Evolutionary conservation across 2,113 vertebrate species (phyloP).

Genomic region (Halcyon malimbica): DNA sequence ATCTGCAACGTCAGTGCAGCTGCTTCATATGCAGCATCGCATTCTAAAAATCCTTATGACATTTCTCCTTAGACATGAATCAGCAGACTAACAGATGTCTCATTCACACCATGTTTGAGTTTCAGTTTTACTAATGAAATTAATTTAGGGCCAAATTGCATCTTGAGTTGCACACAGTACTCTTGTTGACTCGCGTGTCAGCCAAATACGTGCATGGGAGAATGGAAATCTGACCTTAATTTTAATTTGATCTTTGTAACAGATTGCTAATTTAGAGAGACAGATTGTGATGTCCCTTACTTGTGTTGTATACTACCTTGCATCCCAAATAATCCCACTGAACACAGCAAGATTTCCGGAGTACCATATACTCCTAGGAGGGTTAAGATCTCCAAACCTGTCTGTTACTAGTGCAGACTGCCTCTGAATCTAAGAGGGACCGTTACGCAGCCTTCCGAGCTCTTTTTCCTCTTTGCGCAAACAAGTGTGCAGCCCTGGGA

Average conservation of each 20-base stretch:
- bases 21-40: slow-evolving; percentile 30
- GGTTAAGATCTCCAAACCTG: not conserved
- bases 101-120: slow-evolving; percentile 71
- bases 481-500: not conserved
- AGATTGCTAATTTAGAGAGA: slow-evolving; percentile 50
- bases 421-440: not conserved
- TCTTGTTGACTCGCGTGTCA: slow-evolving; percentile 42
- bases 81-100: slow-evolving; percentile 70
- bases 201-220: slow-evolving; percentile 29
- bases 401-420: not conserved
- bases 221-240: slow-evolving; percentile 50
- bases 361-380: not conserved
- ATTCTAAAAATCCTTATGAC: slow-evolving; percentile 65
- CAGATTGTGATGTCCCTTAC: slow-evolving; percentile 29
- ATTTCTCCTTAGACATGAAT: slow-evolving; percentile 67
- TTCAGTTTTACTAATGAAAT: slow-evolving; percentile 68
- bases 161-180: slow-evolving; percentile 38
- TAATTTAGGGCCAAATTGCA: slow-evolving; percentile 66
- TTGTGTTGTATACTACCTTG: not conserved
- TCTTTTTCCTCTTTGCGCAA: not conserved
- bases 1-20: slow-evolving; percentile 51
- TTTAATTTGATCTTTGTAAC: slow-evolving; percentile 36
- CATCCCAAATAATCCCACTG: slow-evolving; percentile 14
- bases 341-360: not conserved
- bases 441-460: not conserved